Base-by-base conservation (phyloP, 2,888 invertebrate species). In the Therioaphis trifolii region DNA sequence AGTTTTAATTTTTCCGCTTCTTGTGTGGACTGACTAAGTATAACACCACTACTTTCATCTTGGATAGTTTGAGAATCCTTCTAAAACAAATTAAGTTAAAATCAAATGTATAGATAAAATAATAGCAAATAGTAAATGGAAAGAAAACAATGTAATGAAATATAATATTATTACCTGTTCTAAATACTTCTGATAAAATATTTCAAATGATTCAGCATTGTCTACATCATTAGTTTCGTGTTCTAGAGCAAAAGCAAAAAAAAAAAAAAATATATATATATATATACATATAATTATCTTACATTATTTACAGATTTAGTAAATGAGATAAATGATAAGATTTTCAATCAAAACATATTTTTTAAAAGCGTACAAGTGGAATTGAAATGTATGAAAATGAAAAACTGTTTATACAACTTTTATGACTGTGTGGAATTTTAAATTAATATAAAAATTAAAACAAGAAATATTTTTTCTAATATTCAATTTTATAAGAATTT, bases 1-100 rank as follows among this genome's bases (percentile, higher is more conserved):
- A 40, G 35, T 63, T 82, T 82, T 52, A 82, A 40, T 52, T 82
- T 74, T 63, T 82, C 74, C 9, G 82, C 74, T 66, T 82, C 82
- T 74, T 74, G 49, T 63, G 35, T 63, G 4, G 72, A 74, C 52
- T 74, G 82, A n/a, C 2, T 27, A 1, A 74, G 74, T 2, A 55
- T 55, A 21, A 24, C 52, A 66, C 24, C 24, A 43, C 49, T 79
- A 69, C 14, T 69, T 69, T 55, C 40, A 55, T 68, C 27, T 24
- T 35, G 35, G n/a, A 43, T 18, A 55, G n/a, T 68, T 0, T 3
- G 12, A 43, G 18, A 55, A 55, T 40, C 55, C 27, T 68, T 49
- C 40, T 79, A 69, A 27, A 63, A 68, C 43, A 61, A 11, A 46
- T 40, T 40, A 3, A 68, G n/a, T 18, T 49, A 29, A 29, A 29